These are phyloP conservation scores for Emydoidea blandingii DNA, from an alignment of 2,797 vertebrate genomes.

Conservation along the genomic window DNA sequence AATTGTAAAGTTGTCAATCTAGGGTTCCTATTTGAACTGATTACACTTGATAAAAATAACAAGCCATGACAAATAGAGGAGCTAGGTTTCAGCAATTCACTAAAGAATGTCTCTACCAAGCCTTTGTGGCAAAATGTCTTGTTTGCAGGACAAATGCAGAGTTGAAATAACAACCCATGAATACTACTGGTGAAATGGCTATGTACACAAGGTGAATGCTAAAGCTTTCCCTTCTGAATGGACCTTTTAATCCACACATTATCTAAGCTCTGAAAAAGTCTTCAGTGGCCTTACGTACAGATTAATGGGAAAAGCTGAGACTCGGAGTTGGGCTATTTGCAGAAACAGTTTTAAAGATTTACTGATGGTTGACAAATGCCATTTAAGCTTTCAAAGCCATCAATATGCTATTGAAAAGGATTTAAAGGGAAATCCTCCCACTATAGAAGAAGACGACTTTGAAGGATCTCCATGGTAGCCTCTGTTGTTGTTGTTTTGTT, in stretches of 20 bases:
- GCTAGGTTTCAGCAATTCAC: conserved; percentile 79
- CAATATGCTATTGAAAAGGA: conserved; percentile 82
- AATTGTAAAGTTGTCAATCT: conserved; percentile 71
- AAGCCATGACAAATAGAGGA: conserved; percentile 76
- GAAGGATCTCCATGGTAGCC: conserved; percentile 72
- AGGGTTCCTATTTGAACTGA: conserved; percentile 70
- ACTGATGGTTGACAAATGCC: conserved; percentile 84
- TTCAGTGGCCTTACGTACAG: conserved; percentile 81
- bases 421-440: conserved; percentile 81
- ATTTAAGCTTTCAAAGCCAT: conserved; percentile 84
- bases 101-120: conserved; percentile 80
- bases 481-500: conserved; percentile 30
- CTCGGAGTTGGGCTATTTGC: conserved; percentile 78
- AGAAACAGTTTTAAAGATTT: conserved; percentile 84
- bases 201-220: conserved; percentile 85
- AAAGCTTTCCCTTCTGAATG: conserved; percentile 82
- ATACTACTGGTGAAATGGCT: conserved; percentile 83
- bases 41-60: conserved; percentile 79
- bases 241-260: conserved; percentile 85
- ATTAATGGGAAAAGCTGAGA: conserved; percentile 83
- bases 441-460: conserved; percentile 75
- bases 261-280: conserved; percentile 81
- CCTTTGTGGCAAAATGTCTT: conserved; percentile 81
- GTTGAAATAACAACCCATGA: conserved; percentile 83
- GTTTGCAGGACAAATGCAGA: conserved; percentile 79